Evolutionary conservation across 2,888 invertebrate genomes (phyloP), one percentile per base, ranked within the genome.

Genomic region (Hypercompe scribonia): DNA sequence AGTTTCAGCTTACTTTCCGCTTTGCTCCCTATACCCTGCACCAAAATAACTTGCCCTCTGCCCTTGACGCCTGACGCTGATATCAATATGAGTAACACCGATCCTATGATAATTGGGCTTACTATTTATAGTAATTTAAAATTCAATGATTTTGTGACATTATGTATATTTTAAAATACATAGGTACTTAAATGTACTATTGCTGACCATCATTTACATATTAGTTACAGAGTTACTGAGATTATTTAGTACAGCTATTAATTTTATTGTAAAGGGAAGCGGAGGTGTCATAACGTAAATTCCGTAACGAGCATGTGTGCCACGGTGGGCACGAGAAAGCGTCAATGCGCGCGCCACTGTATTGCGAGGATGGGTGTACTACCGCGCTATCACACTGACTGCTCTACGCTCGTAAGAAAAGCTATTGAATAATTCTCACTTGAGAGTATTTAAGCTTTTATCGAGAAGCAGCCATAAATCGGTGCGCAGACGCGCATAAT

Each of bases 361-460:
- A 50, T 34, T 21, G 71, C 10, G 34, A 3, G 65, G 63, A 31
- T 61, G 58, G 24, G 63, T 54, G 36, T 31, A 61, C 21, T 63
- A 68, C 24, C 31, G 42, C 63, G 63, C 73, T 54, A 61, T 65
- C 75, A 82, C 85, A 83, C 84, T 81, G 70, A 76, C 75, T 75
- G 72, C 68, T 81, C 79, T 84, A 83, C 85, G 80, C 80, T 80
- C 79, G 79, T 82, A 82, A 85, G 81, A 84, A 87, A 88, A 87
- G 89, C 90, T 90, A 91, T 90, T 92, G 91, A 94, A 94, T 91
- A 92, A 91, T 92, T 90, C 92, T 90, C 91, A 92, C 91, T 92
- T 92, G 92, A 89, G 89, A 91, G 94, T 94, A 94, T 95, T 95
- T 94, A 95, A 95, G 94, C 94, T 95, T 95, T 95, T 95, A 95